Base-by-base conservation (phyloP, 1,140 invertebrate genomes). In the Metaphire vulgaris region DNA sequence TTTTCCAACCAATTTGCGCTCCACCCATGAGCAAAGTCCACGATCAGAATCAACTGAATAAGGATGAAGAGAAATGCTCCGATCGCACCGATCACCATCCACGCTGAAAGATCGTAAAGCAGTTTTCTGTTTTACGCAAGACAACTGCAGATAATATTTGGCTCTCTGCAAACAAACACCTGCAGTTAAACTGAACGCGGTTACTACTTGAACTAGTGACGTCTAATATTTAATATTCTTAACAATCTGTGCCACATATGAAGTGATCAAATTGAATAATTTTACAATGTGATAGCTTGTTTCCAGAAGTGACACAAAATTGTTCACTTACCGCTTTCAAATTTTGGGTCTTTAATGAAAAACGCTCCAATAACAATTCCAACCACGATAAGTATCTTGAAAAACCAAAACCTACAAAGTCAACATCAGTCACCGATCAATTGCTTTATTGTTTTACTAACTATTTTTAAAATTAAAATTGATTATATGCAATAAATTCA, bases 21-120 rank as follows among this genome's bases (percentile, higher is more conserved):
- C 92, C 97, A 95, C 15, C 91, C 90, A 87, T 99, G 96, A 28
- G 97, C 97, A 89, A 99, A 99, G 85, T 99, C 97, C 83, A 99
- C 92, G 78, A 99, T 93, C 14, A 99, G 89, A 74, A 99, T 91
- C 41, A 99, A 88, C 86, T 99, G 98, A 72, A 99, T 96, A 29
- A 99, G 86, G 80, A 99, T 98, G 86, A 98, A 99, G 21, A 95
- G 87, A 83, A 99, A 95, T 0, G 93, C 97, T 69, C 97, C 97
- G 77, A 98, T 91, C 90, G 99, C 92, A 65, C 97, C 97, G 87
- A 99, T 93, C 84, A 94, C 94, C 96, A 99, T 99, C 96, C 97
- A 98, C n/a, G 92, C 92, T 82, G 76, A n/a, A n/a, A n/a, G n/a
- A n/a, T n/a, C n/a, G n/a, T n/a, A n/a, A n/a, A n/a, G n/a, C n/a